Conservation (phyloP, 2,113 vertebrate genomes). For the Ciconia stormi region DNA sequence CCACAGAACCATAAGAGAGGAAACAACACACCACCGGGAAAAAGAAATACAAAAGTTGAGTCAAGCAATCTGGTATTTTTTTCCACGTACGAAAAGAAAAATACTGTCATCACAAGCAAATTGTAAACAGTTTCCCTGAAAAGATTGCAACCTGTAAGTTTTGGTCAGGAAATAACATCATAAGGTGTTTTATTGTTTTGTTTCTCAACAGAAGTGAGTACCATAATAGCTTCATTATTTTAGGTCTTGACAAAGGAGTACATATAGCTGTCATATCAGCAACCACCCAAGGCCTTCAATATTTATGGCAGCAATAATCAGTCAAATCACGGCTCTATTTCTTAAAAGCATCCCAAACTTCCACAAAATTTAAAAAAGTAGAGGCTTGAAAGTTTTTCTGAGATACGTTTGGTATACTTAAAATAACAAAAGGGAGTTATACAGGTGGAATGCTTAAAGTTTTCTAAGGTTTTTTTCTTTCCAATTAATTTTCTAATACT, state of each 20-base stretch:
- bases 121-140: neutral
- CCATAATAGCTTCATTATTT: neutral
- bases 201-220: neutral
- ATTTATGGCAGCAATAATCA: conserved; percentile 32
- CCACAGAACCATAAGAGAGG: neutral
- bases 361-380: neutral
- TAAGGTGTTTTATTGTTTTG: neutral
- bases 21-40: neutral
- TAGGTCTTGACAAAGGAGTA: neutral
- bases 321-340: neutral
- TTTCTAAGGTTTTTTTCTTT: neutral
- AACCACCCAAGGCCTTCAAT: neutral
- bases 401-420: accelerated
- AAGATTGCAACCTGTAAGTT: neutral
- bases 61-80: neutral
- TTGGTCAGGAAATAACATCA: neutral
- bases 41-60: neutral
- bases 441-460: too few species aligned
- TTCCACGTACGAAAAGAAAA: accelerated
- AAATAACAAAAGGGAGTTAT: neutral
- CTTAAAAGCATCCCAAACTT: neutral
- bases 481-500: neutral
- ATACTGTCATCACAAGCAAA: neutral
- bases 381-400: neutral
- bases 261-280: neutral